phyloP scores from a whole-genome alignment of 2,113 vertebrate genomes.

The Elephantulus edwardii region DNA sequence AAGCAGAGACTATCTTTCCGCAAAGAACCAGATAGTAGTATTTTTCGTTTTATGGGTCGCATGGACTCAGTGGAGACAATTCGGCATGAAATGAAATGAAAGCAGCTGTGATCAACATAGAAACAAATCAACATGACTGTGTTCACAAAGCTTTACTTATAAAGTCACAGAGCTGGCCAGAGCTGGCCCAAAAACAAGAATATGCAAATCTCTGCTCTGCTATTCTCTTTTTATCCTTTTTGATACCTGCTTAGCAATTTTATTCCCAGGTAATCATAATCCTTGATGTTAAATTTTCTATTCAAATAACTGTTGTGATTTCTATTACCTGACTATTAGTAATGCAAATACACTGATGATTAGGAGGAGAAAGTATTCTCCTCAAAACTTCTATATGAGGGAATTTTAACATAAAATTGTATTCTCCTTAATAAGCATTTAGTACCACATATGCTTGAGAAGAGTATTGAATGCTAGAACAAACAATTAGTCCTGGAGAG shows the following conservation, averaged over 20 bases:
- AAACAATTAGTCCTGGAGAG: too few relatives aligned
- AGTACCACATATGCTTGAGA: not conserved
- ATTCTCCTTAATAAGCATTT: constrained; percentile 41
- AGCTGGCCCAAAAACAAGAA: not conserved
- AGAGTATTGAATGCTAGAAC: too few relatives aligned
- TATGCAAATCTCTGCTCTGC: not conserved
- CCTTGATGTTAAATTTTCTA: not conserved
- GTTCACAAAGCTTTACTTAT: constrained; percentile 24
- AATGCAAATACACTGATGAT: not conserved
- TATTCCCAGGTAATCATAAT: not conserved
- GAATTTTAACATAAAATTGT: not conserved
- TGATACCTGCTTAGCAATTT: not conserved
- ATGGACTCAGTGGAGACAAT: not conserved
- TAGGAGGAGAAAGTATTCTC: not conserved
- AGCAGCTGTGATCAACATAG: not conserved
- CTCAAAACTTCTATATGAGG: not conserved
- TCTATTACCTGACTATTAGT: not conserved
- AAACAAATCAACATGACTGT: not conserved
- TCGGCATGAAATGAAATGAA: not conserved
- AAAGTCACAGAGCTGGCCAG: not conserved
- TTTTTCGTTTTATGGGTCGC: not conserved
- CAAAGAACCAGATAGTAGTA: not conserved
- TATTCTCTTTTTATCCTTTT: not conserved
- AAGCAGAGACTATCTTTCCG: not conserved
- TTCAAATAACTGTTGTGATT: not conserved